Evolutionary conservation across 2,113 vertebrate genomes (phyloP), one percentile per base, ranked within the genome.

Genomic region (Elephas maximus): DNA sequence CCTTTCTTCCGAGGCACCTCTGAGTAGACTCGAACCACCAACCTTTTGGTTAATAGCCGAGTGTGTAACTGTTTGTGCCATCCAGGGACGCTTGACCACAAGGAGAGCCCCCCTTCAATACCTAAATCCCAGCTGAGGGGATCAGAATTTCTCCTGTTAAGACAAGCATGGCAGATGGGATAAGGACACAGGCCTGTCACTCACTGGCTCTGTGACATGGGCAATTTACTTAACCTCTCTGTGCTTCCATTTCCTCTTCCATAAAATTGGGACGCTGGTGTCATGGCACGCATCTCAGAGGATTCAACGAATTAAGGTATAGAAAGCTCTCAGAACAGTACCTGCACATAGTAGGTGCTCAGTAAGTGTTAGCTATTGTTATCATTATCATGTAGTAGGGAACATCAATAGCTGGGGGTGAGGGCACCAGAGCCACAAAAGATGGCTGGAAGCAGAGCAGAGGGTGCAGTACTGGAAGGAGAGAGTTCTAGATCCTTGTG

Each of bases 371-470:
- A 18, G 78, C 88, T 45, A 1, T 9, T 4, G n/a, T n/a, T n/a
- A n/a, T n/a, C n/a, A n/a, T n/a, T n/a, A n/a, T n/a, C n/a, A n/a
- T n/a, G n/a, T n/a, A n/a, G n/a, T n/a, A n/a, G n/a, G n/a, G n/a
- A 14, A 3, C 8, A 3, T 53, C 21, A 0, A 18, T 12, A 1
- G 18, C 10, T 4, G 7, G 65, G 6, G 15, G 2, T 0, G 5
- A 28, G 8, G 33, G 44, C 63, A 2, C 41, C 65, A 44, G 60
- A 45, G 62, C 8, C 76, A 17, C 21, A 28, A 79, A 28, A 53
- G 73, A 53, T 1, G 12, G 28, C 10, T 28, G 41, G 90, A 48
- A 53, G 71, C 88, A 20, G 14, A 65, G 7, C 33, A 24, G 26
- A 44, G 11, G 0, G 30, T 37, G 37, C 37, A 37, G 37, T 37